Base-by-base conservation (phyloP, 2,113 vertebrate genomes). In the Takifugu bimaculatus region DNA sequence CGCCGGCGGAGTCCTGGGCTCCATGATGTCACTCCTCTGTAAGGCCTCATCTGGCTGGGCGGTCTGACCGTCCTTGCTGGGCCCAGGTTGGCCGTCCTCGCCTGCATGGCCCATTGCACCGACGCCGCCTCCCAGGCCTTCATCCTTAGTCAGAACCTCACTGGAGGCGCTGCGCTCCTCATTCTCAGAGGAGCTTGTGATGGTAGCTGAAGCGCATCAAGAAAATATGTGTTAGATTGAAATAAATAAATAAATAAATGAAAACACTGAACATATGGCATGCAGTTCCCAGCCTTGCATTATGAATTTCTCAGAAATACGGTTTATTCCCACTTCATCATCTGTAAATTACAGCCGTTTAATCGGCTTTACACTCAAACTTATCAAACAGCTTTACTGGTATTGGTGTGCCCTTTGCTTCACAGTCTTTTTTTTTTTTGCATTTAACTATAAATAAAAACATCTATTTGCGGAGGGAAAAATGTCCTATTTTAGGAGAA, bases 121-220 rank as follows among this genome's bases (percentile, higher is more conserved):
- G 6, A 60, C 32, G 50, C 57, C 13, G 26, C 63, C 82, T 72
- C 91, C 88, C 20, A 91, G 75, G 79, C 90, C 88, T 54, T 93
- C 91, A 51, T 98, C 95, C 85, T 93, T 96, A 58, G 80, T 93
- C 92, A 93, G 93, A 57, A 96, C 93, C 81, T 97, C 87, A 84
- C 94, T 96, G 78, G 94, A 95, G 65, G 92, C 89, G 69, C 94
- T 94, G 57, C 94, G 95, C 78, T 98, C 96, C 82, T 97, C 96
- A 54, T 98, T 98, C 90, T 99, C 96, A 65, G 96, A 98, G 26
- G 96, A 98, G 78, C 95, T 98, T 57, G 95, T 97, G 89, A 93
- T 93, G 39, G 95, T 96, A 67, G 96, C 97, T 99, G 86, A 82
- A 80, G 71, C 59, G 7, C 7, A 29, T 13, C 59, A 56, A 61